These are phyloP conservation scores for Melanostoma mellinum DNA, from an alignment of 2,888 invertebrate genomes.

Conservation along the genomic window DNA sequence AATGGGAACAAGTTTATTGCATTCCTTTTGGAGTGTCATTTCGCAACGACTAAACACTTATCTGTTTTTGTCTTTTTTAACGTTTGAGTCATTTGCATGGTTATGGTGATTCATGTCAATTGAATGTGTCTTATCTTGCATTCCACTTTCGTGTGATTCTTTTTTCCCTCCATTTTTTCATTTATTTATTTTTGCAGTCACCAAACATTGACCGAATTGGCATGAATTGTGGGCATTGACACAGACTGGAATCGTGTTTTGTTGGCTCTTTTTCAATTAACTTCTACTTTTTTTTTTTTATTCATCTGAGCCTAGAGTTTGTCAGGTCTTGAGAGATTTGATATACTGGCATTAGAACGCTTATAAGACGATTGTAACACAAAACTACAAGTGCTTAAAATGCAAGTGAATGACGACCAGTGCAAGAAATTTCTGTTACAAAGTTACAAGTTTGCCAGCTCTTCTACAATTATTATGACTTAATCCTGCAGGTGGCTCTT, in stretches of 20 bases:
- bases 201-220: not conserved
- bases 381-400: no score
- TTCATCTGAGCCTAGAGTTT: not conserved
- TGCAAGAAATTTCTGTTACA: no score
- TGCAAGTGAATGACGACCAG: no score
- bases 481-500: no score
- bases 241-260: not conserved
- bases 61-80: not conserved
- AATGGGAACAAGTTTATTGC: not conserved
- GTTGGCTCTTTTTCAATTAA: not conserved
- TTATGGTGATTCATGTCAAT: constrained; percentile 11
- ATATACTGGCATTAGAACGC: no score
- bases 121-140: constrained; percentile 13
- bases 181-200: no score
- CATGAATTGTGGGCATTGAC: constrained; percentile 17
- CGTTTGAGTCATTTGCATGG: constrained; percentile 11
- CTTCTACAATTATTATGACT: no score
- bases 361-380: no score
- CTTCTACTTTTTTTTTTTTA: not conserved
- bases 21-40: not conserved
- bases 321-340: no score
- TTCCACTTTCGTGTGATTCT: constrained; percentile 10
- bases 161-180: not conserved
- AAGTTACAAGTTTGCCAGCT: no score
- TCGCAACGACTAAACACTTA: no score